Conservation (phyloP, 1,140 invertebrate genomes). For the Cyphomyrmex costatus region DNA sequence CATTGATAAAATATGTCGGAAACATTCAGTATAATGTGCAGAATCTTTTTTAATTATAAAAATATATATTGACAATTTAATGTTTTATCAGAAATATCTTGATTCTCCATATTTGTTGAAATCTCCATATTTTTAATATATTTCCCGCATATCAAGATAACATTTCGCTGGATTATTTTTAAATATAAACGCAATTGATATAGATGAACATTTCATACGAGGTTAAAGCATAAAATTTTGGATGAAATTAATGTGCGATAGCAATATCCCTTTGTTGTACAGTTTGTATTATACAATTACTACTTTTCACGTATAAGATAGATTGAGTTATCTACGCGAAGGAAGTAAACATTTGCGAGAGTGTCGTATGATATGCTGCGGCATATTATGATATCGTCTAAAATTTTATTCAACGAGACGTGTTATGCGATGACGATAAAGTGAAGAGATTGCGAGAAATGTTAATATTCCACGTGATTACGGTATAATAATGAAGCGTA, state of each 20-base stretch:
- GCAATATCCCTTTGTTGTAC: no score
- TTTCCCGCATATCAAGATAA: no score
- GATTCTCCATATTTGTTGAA: no score
- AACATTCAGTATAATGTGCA: no score
- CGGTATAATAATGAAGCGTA: background rate
- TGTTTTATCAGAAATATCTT: no score
- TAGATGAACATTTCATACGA: no score
- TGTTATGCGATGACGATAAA: background rate
- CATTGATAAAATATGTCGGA: background rate
- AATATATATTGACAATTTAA: no score
- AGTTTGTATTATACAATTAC: background rate
- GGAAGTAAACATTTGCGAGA: constrained; percentile 8
- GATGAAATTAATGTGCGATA: background rate
- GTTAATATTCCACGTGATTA: constrained; percentile 15
- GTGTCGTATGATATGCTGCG: background rate
- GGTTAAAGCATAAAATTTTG: background rate
- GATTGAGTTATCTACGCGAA: background rate
- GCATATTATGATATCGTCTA: background rate
- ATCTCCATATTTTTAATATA: no score
- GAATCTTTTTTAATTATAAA: background rate
- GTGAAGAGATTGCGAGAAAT: background rate
- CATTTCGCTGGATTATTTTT: no score
- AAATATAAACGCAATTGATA: no score
- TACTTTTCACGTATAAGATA: background rate
- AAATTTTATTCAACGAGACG: constrained; percentile 2